Evolutionary conservation across 1,140 invertebrate genomes (phyloP).

Genomic region (Triops cancriformis): DNA sequence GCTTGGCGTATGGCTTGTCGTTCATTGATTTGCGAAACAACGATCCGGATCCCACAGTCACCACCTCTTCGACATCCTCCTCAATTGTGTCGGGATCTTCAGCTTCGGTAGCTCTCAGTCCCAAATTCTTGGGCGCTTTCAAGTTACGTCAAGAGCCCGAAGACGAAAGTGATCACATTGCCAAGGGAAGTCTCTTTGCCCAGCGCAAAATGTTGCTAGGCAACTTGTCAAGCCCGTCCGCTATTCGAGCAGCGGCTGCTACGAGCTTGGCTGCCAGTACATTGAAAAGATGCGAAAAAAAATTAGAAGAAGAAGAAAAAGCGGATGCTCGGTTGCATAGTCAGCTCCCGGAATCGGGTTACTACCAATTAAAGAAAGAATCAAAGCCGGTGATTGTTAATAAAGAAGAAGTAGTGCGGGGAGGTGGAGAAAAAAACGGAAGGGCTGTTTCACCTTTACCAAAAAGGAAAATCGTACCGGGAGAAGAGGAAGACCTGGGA

Average conservation of each 20-base stretch:
- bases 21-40: constrained; percentile 56
- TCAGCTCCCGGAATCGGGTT: neutral
- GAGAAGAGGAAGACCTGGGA: neutral
- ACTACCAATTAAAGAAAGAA: constrained; percentile 20
- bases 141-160: constrained; percentile 22
- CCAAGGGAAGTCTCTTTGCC: constrained; percentile 21
- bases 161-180: neutral
- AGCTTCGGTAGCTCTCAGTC: neutral
- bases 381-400: neutral
- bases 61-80: neutral
- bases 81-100: constrained; percentile 1
- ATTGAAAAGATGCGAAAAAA: constrained; percentile 14
- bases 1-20: constrained; percentile 64
- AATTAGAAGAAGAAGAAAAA: neutral
- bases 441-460: neutral
- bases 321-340: neutral
- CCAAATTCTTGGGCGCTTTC: constrained; percentile 23
- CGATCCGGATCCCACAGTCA: constrained; percentile 40
- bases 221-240: neutral
- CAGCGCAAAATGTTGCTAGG: constrained; percentile 22
- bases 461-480: neutral
- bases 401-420: neutral
- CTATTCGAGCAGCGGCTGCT: neutral
- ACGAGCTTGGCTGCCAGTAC: neutral
- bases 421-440: neutral